phyloP scores from a whole-genome alignment of 1,140 invertebrate species.

The Panulirus ornatus region DNA sequence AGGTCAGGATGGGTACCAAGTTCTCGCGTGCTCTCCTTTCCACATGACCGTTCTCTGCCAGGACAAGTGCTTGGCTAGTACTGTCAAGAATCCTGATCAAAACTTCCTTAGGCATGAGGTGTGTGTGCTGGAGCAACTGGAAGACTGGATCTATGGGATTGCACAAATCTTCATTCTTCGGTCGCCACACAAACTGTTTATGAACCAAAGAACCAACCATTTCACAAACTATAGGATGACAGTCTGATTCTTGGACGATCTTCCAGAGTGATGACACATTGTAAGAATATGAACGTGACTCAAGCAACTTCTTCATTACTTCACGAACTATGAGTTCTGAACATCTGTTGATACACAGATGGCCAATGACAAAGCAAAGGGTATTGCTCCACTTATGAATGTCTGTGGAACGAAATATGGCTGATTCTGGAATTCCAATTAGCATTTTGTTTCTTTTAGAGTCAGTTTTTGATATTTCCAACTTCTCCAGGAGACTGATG shows the following conservation, averaged over 20 bases:
- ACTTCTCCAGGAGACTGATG: not conserved
- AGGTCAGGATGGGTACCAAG: not conserved
- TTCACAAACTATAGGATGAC: slow-evolving; percentile 24
- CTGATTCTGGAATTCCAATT: not conserved
- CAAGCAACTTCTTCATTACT: slow-evolving; percentile 1
- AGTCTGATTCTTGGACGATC: slow-evolving; percentile 42
- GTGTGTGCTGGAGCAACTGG: slow-evolving; percentile 18
- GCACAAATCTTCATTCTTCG: slow-evolving; percentile 27
- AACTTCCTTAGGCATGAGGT: slow-evolving; percentile 14
- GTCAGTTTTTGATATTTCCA: not conserved
- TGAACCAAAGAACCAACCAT: not conserved
- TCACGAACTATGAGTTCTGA: not conserved
- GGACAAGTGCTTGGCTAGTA: not conserved
- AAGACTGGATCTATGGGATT: slow-evolving; percentile 19
- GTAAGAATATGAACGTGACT: not conserved
- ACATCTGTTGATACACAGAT: slow-evolving; percentile 16
- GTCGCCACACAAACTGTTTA: slow-evolving; percentile 29
- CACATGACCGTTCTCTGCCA: not conserved
- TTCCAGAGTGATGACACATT: slow-evolving; percentile 9
- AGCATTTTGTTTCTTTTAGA: not conserved
- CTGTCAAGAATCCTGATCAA: slow-evolving; percentile 30
- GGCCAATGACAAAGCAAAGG: slow-evolving; percentile 22
- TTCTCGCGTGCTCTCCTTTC: not conserved
- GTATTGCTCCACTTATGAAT: slow-evolving; percentile 23
- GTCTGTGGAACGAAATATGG: not conserved